Conservation (phyloP, 35 echinoderm and acorn worm genomes). For the Heliocidaris erythrogramma region DNA sequence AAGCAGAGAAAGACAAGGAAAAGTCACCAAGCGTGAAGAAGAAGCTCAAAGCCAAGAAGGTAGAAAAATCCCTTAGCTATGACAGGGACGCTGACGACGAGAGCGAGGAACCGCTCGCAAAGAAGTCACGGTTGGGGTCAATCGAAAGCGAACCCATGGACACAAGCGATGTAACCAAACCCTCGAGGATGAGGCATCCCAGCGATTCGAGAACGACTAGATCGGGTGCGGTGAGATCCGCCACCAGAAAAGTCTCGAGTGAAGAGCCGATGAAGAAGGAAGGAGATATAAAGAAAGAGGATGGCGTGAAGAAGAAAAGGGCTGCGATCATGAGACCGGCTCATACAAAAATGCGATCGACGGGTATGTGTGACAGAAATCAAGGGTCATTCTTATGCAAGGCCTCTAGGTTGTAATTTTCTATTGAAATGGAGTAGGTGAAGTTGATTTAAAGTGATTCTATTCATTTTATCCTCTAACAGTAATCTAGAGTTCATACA, state of each 20-base stretch:
- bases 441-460: too few species aligned
- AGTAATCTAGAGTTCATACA: too few species aligned
- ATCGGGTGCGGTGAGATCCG: not conserved
- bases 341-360: conserved; percentile 88
- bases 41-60: conserved; percentile 77
- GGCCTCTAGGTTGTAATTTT: too few species aligned
- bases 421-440: too few species aligned
- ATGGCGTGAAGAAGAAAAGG: conserved; percentile 40
- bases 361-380: conserved; percentile 58
- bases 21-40: conserved; percentile 56
- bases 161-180: not conserved
- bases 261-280: conserved; percentile 34
- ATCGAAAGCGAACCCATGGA: not conserved
- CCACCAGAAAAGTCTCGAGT: not conserved
- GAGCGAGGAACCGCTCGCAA: conserved; percentile 15
- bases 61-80: conserved; percentile 51
- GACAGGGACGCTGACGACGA: conserved; percentile 42
- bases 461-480: too few species aligned
- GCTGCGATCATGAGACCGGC: conserved; percentile 64
- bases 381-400: too few species aligned
- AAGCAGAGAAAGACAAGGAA: conserved; percentile 40
- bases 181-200: not conserved
- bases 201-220: not conserved
- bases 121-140: not conserved
- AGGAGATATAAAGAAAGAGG: conserved; percentile 51